Base-by-base conservation (phyloP, 2,797 vertebrate species). In the Parauchenoglanis ngamensis region DNA sequence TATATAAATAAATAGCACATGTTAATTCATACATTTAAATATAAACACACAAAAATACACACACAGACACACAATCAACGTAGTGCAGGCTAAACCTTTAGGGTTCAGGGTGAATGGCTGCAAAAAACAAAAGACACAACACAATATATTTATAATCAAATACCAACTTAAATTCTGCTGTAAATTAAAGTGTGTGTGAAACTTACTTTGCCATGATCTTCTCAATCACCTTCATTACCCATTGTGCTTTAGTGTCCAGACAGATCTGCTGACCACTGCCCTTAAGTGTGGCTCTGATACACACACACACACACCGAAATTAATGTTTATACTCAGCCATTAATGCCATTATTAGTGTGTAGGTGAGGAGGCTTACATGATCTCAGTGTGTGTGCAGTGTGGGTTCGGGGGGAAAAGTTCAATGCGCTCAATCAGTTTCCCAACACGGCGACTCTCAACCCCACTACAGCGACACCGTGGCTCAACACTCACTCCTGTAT, bases 341-440 rank as follows among this genome's bases (percentile, higher is more conserved):
- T 80, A 35, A 23, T 17, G 10, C 44, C 15, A 8, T 40, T 25
- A 44, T 54, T 8, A 72, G 68, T 44, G 31, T 73, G 31, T 25
- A 56, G 12, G 52, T 86, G 44, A 19, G 59, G 40, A 82, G 40
- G 89, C 91, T 91, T 46, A 92, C 91, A 92, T 88, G 76, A 92
- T 89, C 85, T 92, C 91, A 8, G 87, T 90, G 40, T 92, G 88
- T 87, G 88, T 91, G 83, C 92, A 92, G 86, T 92, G 91, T 15
- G 91, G 52, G 79, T 28, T 91, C 0, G 92, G 89, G 44, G 89
- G 87, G 23, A 90, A 88, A 7, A 93, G 68, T 75, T 92, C 88
- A 54, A 93, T 84, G 1, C 68, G 88, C 49, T 89, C n/a, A 13
- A 93, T 92, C 80, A 78, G 59, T 85, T 85, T 90, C n/a, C 82